Base-by-base conservation (phyloP, 1,140 invertebrate species). In the Trichoplusia ni region DNA sequence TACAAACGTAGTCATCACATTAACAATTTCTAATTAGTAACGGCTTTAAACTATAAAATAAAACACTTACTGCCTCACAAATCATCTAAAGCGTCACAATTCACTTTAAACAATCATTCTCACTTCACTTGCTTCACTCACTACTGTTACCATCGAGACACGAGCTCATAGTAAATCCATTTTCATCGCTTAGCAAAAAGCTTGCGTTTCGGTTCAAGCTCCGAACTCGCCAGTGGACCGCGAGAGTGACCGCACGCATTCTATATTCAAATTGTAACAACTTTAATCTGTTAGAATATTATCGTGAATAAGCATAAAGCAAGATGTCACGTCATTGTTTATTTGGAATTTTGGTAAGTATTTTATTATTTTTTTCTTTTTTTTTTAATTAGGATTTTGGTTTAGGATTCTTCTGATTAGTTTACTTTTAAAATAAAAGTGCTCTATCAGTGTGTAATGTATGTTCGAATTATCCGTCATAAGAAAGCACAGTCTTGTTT, bases 131-230 rank as follows among this genome's bases (percentile, higher is more conserved):
- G n/a, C n/a, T n/a, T n/a, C n/a, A n/a, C n/a, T n/a, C n/a, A n/a
- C n/a, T 16, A 42, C 21, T 11, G 16, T 42, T 31, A 31, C 23
- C 6, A 42, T 69, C 71, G 71, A 69, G 66, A 71, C 64, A 49
- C 31, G 8, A 19, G 11, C 59, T 23, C 18, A 29, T 71, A 56
- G 72, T 77, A 77, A 56, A 51, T 35, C 11, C 63, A 33, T 38
- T 47, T 11, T 11, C 23, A 40, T 53, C 53, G 27, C 49, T 64
- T 51, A 71, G 73, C 73, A 73, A 78, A 82, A 84, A 82, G 79
- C 79, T 77, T 67, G 54, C 47, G 69, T 47, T 66, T 64, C 59
- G 53, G 54, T 14, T 27, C 51, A 59, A 73, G 70, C 70, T 53
- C 60, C 69, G 64, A 73, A 76, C 70, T 71, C 63, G 56, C 42